Evolutionary conservation across 2,888 invertebrate genomes (phyloP).

Genomic region (Strigamia maritima): DNA sequence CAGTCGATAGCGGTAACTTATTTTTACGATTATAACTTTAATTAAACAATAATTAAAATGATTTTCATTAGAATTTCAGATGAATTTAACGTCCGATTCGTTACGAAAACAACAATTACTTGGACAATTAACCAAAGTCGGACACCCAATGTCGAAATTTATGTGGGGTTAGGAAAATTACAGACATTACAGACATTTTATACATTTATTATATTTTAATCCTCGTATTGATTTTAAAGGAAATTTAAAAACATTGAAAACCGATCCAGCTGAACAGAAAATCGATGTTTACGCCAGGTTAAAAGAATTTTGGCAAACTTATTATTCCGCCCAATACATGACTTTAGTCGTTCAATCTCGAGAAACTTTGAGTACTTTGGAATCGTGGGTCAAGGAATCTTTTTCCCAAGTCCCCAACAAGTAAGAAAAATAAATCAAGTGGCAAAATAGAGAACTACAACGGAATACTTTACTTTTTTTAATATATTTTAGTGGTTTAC

Average conservation of each 20-base stretch:
- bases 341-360: slow-evolving; percentile 72
- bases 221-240: slow-evolving; percentile 45
- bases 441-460: neutral
- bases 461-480: too few relatives aligned
- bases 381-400: slow-evolving; percentile 62
- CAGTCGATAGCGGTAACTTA: slow-evolving; percentile 73
- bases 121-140: slow-evolving; percentile 63
- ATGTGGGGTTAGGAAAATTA: slow-evolving; percentile 70
- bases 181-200: too few relatives aligned
- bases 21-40: too few relatives aligned
- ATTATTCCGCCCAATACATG: slow-evolving; percentile 86
- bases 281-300: slow-evolving; percentile 63
- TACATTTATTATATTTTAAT: neutral
- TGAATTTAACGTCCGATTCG: slow-evolving; percentile 70
- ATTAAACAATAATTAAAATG: too few relatives aligned
- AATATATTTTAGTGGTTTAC: slow-evolving; percentile 37
- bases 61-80: slow-evolving; percentile 68
- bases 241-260: slow-evolving; percentile 49
- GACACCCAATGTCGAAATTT: slow-evolving; percentile 69
- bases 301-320: slow-evolving; percentile 69
- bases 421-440: slow-evolving; percentile 44
- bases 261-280: slow-evolving; percentile 46
- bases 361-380: slow-evolving; percentile 59
- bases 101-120: slow-evolving; percentile 74
- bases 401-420: slow-evolving; percentile 71